Evolutionary conservation across 2,888 invertebrate genomes (phyloP), one percentile per base, ranked within the genome.

Genomic region (Polymixis flavicincta): DNA sequence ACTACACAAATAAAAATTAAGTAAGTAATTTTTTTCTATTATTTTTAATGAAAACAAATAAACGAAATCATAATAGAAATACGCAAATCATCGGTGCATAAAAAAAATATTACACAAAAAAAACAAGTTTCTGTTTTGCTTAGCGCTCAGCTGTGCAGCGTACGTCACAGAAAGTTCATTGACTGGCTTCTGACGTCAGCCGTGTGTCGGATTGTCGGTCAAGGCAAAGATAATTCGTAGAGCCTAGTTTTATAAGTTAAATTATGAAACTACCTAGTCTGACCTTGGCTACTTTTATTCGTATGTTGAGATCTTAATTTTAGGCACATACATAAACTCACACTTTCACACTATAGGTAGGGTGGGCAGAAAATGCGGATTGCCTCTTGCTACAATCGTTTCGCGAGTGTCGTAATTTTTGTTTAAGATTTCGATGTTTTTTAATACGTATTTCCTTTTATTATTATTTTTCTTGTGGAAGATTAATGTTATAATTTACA

Each of bases 181-280:
- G 84, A 86, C 85, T 54, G 78, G 25, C 22, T 28, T n/a, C 9
- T 52, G 59, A 60, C 54, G 52, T 25, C 22, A 32, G 32, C 37
- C 19, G 63, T 61, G 86, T 73, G 70, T 86, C 70, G 67, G 76
- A 76, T 75, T 82, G 74, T 85, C 79, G 85, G 85, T 85, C 85
- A 85, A 85, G 85, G 82, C 70, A 25, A 74, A 48, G 52, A 77
- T 75, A 75, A 69, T 78, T 63, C 50, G 66, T 72, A 54, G 54
- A 66, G 65, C 69, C 71, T 59, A 59, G 25, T 71, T 69, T 11
- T 32, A 45, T 11, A 55, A 61, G 63, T 28, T 28, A 72, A 59
- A 65, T 73, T 68, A 37, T 22, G 25, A 59, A 50, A 74, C 32
- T 55, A 11, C n/a, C 2, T 22, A 25, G 25, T 69, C 1, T 22